Base-by-base conservation (phyloP, 2,888 invertebrate species). In the Chymomyza procnemis region DNA sequence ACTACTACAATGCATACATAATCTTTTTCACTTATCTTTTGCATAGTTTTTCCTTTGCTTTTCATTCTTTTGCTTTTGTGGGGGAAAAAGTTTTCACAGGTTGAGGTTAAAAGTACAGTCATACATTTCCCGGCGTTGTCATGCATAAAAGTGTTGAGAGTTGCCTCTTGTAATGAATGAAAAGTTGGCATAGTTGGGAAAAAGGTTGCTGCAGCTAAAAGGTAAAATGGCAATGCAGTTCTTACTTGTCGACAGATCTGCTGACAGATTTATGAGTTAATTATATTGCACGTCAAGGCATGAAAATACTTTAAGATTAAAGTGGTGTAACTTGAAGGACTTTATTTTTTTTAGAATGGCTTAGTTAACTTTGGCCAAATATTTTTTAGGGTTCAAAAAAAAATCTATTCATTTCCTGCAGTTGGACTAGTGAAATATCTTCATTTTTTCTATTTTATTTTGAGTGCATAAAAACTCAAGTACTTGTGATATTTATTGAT, bases 1-100 rank as follows among this genome's bases (percentile, higher is more conserved):
- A 79, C 75, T 72, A 79, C 75, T 80, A 81, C 86, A 85, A 81
- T 81, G 81, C 81, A 85, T 85, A 83, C 85, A 81, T 85, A 81
- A 81, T 81, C 81, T 81, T 83, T 85, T 81, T 85, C 86, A 81
- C 81, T 85, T 81, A 81, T 81, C 86, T 81, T 74, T 76, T 54
- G 80, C 80, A 82, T 76, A 82, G 85, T 82, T 85, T 78, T 68
- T n/a, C n/a, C 34, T 3, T 41, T 41, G 9, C 34, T 41, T 41
- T 41, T 41, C 34, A 12, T 41, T 8, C 12, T 70, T 61, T 59
- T 66, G 64, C 75, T 60, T 69, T 56, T n/a, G n/a, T n/a, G n/a
- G 58, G 62, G 66, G 64, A 61, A 70, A 69, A 80, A 74, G 68
- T 83, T 80, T 82, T 80, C 69, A 73, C 72, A 71, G 71, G 80